phyloP scores from a whole-genome alignment of 1,140 invertebrate genomes.

The Bradysia coprophila region DNA sequence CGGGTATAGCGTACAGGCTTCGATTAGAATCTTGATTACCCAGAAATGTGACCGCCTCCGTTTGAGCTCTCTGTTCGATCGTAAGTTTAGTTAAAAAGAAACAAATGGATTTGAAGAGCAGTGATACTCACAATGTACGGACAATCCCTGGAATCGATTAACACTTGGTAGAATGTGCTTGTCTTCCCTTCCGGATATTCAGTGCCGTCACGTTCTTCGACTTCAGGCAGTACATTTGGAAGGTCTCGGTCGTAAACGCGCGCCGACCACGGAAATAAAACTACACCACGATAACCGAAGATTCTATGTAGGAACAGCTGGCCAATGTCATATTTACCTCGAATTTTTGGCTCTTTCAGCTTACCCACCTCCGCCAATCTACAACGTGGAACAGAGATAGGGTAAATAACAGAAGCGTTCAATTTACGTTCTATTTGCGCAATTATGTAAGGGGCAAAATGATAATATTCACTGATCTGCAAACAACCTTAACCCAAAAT shows the following conservation, averaged over 20 bases:
- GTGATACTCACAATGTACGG: slow-evolving; percentile 74
- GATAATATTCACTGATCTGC: neutral
- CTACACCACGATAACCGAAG: slow-evolving; percentile 89
- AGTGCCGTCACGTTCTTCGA: slow-evolving; percentile 4
- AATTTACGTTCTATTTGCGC: neutral
- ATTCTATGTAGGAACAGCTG: slow-evolving; percentile 89
- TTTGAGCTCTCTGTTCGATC: slow-evolving; percentile 84
- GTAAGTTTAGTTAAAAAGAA: too few relatives aligned
- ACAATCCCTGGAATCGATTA: slow-evolving; percentile 91
- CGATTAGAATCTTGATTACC: slow-evolving; percentile 88
- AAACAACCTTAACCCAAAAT: neutral
- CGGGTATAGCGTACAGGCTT: slow-evolving; percentile 85
- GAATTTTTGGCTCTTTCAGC: slow-evolving; percentile 57
- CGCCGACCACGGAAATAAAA: slow-evolving; percentile 89
- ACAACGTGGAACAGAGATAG: slow-evolving; percentile 8
- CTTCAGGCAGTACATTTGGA: neutral
- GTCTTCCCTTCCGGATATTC: slow-evolving; percentile 45
- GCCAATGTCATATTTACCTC: slow-evolving; percentile 86
- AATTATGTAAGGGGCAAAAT: neutral
- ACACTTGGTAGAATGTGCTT: slow-evolving; percentile 91
- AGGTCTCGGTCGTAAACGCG: slow-evolving; percentile 85
- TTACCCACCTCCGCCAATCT: slow-evolving; percentile 39
- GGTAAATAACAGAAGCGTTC: neutral
- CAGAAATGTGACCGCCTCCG: slow-evolving; percentile 93
- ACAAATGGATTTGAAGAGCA: too few relatives aligned